Conservation (phyloP, 2,797 vertebrate species). For the Graptemys geographica region DNA sequence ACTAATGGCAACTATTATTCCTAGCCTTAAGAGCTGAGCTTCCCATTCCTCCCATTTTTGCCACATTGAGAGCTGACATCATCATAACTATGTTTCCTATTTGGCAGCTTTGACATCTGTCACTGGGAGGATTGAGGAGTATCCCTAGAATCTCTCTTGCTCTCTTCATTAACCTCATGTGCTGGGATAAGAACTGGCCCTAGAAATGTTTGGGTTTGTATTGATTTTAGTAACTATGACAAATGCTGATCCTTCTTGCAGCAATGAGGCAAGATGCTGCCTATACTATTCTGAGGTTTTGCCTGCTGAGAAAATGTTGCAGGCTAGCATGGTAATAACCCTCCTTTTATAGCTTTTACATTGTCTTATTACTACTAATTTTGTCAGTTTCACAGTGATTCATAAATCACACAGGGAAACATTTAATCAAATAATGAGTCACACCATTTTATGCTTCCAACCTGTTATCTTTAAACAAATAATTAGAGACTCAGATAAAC, state of each 20-base stretch:
- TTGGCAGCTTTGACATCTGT: background rate
- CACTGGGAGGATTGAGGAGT: background rate
- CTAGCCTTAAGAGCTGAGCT: background rate
- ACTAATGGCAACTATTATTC: background rate
- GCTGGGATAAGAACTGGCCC: background rate
- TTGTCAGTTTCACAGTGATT: constrained; percentile 15
- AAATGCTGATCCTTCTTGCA: background rate
- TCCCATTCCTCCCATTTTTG: background rate
- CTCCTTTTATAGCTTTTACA: background rate
- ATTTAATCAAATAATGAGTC: background rate
- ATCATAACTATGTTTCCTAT: rapidly evolving
- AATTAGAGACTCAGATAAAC: background rate
- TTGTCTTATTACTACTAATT: background rate
- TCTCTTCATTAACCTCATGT: background rate
- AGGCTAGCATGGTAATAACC: background rate
- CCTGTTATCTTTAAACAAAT: background rate
- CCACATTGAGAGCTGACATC: background rate
- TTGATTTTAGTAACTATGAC: background rate
- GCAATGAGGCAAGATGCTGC: background rate
- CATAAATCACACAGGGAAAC: background rate
- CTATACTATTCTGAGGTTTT: background rate
- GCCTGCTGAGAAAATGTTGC: background rate
- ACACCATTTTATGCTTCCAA: background rate
- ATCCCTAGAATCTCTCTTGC: background rate
- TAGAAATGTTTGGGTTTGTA: background rate